Evolutionary conservation across 2,797 vertebrate species (phyloP).

Genomic region (Thalassophryne amazonica): DNA sequence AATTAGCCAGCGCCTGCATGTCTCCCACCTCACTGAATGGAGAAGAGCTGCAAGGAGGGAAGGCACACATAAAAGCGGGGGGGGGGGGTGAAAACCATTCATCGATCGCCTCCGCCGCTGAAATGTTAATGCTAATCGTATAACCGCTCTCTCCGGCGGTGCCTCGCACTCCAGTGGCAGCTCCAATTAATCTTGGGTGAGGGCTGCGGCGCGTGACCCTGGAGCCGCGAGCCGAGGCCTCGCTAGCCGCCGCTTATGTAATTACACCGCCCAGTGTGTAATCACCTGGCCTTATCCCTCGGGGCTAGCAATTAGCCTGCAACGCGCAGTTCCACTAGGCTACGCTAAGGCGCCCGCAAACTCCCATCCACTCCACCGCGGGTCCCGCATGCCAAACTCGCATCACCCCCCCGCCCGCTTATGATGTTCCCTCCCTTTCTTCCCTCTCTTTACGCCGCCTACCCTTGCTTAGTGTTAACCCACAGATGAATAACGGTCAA

Average conservation of each 20-base stretch:
- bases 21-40: slow-evolving; percentile 70
- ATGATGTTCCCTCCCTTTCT: slow-evolving; percentile 49
- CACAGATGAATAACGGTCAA: slow-evolving; percentile 94
- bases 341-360: slow-evolving; percentile 75
- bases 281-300: slow-evolving; percentile 97
- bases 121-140: slow-evolving; percentile 97
- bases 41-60: slow-evolving; percentile 19
- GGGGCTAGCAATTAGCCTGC: slow-evolving; percentile 92
- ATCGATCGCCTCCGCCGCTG: slow-evolving; percentile 88
- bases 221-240: slow-evolving; percentile 83
- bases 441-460: slow-evolving; percentile 49
- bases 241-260: slow-evolving; percentile 95
- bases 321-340: slow-evolving; percentile 74
- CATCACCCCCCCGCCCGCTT: slow-evolving; percentile 5
- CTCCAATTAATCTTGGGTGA: slow-evolving; percentile 97
- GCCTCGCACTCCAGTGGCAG: slow-evolving; percentile 90
- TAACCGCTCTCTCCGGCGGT: slow-evolving; percentile 88
- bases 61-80: slow-evolving; percentile 17
- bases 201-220: slow-evolving; percentile 87
- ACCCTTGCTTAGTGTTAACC: slow-evolving; percentile 73
- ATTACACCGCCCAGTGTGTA: slow-evolving; percentile 98
- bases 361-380: slow-evolving; percentile 69
- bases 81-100: slow-evolving; percentile 60
- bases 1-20: slow-evolving; percentile 79
- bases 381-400: slow-evolving; percentile 50